Percentiles rank a stretch among this genome's conserved stretches.
These are phyloP conservation scores for Vipera ursinii DNA, from an alignment of 2,797 vertebrate species.

Conservation along the genomic window DNA sequence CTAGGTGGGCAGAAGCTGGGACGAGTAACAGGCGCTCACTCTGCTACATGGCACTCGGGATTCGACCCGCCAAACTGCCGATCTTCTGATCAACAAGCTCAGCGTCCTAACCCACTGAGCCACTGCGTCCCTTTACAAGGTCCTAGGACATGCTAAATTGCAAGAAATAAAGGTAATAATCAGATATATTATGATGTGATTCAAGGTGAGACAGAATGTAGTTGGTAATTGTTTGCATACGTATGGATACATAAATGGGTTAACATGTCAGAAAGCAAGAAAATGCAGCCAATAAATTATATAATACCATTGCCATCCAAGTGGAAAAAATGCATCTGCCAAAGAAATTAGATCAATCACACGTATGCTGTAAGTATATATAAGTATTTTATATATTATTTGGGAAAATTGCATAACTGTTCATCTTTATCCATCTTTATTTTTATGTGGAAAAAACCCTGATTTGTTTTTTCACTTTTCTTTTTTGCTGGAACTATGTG, in stretches of 20 bases:
- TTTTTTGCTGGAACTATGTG: constrained; percentile 22
- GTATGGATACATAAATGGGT: constrained; percentile 56
- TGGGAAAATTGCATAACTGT: constrained; percentile 17
- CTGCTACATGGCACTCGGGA: no score
- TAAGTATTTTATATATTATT: constrained; percentile 41
- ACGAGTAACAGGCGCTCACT: no score
- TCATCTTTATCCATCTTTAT: not conserved
- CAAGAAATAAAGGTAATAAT: constrained; percentile 39
- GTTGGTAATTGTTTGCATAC: constrained; percentile 52
- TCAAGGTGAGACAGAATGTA: constrained; percentile 52
- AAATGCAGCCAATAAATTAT: constrained; percentile 63
- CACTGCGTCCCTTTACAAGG: no score
- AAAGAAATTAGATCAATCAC: constrained; percentile 50
- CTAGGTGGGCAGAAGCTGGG: no score
- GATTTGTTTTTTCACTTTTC: not conserved
- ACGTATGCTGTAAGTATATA: constrained; percentile 38
- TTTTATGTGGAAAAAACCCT: constrained; percentile 17
- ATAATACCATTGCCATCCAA: constrained; percentile 47
- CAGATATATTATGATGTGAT: constrained; percentile 34
- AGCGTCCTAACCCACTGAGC: no score
- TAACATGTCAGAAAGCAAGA: constrained; percentile 50
- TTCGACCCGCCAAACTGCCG: no score
- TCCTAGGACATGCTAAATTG: constrained; percentile 27
- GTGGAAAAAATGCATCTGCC: constrained; percentile 46
- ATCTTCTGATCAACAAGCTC: no score